A percentile compares a stretch with the other conserved stretches of the same genome.
Conservation (phyloP, 2,888 invertebrate species). For the Latheticus oryzae region DNA sequence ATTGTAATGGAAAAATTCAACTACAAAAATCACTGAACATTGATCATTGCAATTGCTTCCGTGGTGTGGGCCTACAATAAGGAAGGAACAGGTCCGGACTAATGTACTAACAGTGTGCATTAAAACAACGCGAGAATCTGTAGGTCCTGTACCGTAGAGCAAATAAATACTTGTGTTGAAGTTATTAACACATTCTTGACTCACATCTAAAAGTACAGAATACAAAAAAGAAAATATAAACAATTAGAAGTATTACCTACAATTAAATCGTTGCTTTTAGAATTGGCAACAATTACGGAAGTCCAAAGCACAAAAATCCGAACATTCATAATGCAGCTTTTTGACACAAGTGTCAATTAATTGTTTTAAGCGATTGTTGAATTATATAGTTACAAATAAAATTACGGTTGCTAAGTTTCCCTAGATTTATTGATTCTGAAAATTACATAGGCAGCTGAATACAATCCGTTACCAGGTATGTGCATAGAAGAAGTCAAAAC, state of each 20-base stretch:
- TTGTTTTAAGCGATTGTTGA: too few species aligned
- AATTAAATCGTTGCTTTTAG: not conserved
- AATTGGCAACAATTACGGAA: constrained; percentile 2
- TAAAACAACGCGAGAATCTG: constrained; percentile 11
- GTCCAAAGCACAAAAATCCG: too few species aligned
- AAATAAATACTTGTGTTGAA: constrained; percentile 12
- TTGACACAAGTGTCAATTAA: too few species aligned
- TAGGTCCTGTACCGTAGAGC: constrained; percentile 12
- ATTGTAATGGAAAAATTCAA: constrained; percentile 12
- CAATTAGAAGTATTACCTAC: too few species aligned
- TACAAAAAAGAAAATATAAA: too few species aligned
- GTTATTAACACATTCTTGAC: constrained; percentile 8
- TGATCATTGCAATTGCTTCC: constrained; percentile 4
- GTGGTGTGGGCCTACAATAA: constrained; percentile 8
- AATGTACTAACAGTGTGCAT: constrained; percentile 1
- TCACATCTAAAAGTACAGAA: constrained; percentile 15
- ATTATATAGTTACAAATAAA: too few species aligned
- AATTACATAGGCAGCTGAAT: not conserved
- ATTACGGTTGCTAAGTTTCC: constrained; percentile 1
- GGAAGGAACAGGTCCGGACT: constrained; percentile 4
- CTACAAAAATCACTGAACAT: constrained; percentile 6
- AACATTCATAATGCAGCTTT: too few species aligned
- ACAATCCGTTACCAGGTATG: not conserved
- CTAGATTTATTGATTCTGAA: constrained; percentile 1
- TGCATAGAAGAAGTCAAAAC: too few species aligned